phyloP scores from a whole-genome alignment of 2,888 invertebrate genomes.

The Heteropelma amictum region DNA sequence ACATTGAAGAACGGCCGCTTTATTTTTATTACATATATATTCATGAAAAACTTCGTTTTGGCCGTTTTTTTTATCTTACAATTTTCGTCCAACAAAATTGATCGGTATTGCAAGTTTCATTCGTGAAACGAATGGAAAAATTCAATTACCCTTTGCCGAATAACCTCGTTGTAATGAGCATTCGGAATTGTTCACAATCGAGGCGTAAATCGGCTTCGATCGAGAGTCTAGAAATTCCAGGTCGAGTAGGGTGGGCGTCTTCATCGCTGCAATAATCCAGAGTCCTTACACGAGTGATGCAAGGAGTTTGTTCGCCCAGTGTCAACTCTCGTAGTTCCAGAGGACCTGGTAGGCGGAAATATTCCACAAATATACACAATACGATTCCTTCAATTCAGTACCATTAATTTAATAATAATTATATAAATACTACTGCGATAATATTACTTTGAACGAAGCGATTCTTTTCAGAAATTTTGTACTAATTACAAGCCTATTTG shows the following conservation, averaged over 20 bases:
- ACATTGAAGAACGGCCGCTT: too few species aligned
- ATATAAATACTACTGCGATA: not conserved
- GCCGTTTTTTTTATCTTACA: too few species aligned
- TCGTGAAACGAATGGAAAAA: not conserved
- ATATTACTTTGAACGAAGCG: not conserved
- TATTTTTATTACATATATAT: too few species aligned
- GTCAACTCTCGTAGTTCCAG: slow-evolving; percentile 78
- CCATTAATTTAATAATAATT: not conserved
- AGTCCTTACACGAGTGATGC: slow-evolving; percentile 72
- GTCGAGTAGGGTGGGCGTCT: slow-evolving; percentile 58
- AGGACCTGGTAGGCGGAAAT: slow-evolving; percentile 72
- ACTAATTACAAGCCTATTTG: too few species aligned
- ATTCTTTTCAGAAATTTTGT: not conserved
- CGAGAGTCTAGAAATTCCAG: slow-evolving; percentile 73
- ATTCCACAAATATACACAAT: not conserved
- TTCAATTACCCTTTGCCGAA: slow-evolving; percentile 76
- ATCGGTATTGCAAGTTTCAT: too few species aligned
- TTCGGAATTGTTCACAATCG: slow-evolving; percentile 79
- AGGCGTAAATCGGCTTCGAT: slow-evolving; percentile 78
- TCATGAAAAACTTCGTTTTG: too few species aligned
- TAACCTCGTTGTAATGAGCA: slow-evolving; percentile 78
- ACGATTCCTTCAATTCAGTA: not conserved
- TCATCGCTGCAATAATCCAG: slow-evolving; percentile 69
- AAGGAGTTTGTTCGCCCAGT: slow-evolving; percentile 76
- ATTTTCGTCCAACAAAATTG: too few species aligned